Evolutionary conservation across 1,140 invertebrate species (phyloP), one percentile per base, ranked within the genome.

Genomic region (Thaumatotibia leucotreta): DNA sequence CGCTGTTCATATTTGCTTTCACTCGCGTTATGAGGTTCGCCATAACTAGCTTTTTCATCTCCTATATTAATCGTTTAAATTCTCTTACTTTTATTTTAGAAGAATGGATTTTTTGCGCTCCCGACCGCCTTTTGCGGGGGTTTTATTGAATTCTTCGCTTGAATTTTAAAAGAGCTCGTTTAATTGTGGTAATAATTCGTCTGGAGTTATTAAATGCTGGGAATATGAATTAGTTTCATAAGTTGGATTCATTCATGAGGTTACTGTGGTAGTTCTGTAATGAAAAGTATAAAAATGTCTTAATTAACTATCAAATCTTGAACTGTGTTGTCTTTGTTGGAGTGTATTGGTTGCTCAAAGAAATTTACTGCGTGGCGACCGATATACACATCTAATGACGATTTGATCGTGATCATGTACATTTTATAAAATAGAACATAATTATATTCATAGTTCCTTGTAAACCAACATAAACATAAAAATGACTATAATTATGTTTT

Each of bases 41-140:
- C 63, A 66, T 70, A 62, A 71, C 73, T 74, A 68, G 69, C 78
- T 76, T 79, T 78, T 78, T 81, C 77, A 80, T 82, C 80, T 74
- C 65, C 22, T 68, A 76, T 75, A 84, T 86, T 86, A 83, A 85
- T 75, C 80, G 79, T 88, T 88, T 86, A 82, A 82, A 88, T 86
- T 86, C 83, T 86, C 80, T 77, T 75, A 11, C 23, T 35, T 63
- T 63, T 45, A 35, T 63, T 63, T 45, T 45, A 24, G 50, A 52
- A 24, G 22, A 52, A 24, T 52, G 50, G 50, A 23, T 11, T 52
- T 52, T 52, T 52, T 52, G 23, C 23, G 17, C 49, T 11, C 4
- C 49, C 50, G 23, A 52, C 50, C 23, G 50, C 22, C 50, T 52
- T 27, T 52, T 27, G 50, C 50, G 22, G 50, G 49, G 8, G 17